phyloP scores from a whole-genome alignment of 2,113 vertebrate genomes.

The Chiloscyllium plagiosum region DNA sequence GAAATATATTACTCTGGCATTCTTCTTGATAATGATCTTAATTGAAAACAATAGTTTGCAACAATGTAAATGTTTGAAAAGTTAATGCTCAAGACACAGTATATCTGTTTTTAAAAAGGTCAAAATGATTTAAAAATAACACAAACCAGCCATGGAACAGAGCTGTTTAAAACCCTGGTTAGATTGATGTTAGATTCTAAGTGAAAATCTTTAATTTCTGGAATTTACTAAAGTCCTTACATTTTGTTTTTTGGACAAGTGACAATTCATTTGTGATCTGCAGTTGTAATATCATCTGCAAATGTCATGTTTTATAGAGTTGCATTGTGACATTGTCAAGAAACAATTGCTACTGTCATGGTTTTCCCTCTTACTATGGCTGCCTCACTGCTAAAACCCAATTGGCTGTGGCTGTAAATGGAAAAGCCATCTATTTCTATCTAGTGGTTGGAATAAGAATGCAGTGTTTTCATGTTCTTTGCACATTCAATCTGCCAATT shows the following conservation, averaged over 20 bases:
- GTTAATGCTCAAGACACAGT: not conserved
- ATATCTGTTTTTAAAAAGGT: too few relatives aligned
- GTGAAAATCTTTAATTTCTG: not conserved
- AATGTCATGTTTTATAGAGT: not conserved
- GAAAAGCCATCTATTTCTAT: not conserved
- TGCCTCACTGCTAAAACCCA: not conserved
- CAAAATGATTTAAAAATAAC: too few relatives aligned
- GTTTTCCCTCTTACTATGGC: not conserved
- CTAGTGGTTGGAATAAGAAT: not conserved
- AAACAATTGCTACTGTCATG: not conserved
- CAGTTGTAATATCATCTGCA: not conserved
- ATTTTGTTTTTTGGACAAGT: not conserved
- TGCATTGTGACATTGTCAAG: not conserved
- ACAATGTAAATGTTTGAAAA: not conserved
- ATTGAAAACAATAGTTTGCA: not conserved
- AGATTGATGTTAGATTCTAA: not conserved
- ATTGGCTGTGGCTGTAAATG: not conserved
- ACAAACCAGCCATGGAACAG: not conserved
- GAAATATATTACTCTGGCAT: not conserved
- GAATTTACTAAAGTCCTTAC: not conserved
- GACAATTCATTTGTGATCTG: not conserved
- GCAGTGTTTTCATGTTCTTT: not conserved
- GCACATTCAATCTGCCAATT: not conserved
- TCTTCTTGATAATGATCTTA: not conserved
- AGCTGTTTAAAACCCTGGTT: not conserved